Evolutionary conservation across 1,140 invertebrate species (phyloP).

Genomic region (Pseudoatta argentina): DNA sequence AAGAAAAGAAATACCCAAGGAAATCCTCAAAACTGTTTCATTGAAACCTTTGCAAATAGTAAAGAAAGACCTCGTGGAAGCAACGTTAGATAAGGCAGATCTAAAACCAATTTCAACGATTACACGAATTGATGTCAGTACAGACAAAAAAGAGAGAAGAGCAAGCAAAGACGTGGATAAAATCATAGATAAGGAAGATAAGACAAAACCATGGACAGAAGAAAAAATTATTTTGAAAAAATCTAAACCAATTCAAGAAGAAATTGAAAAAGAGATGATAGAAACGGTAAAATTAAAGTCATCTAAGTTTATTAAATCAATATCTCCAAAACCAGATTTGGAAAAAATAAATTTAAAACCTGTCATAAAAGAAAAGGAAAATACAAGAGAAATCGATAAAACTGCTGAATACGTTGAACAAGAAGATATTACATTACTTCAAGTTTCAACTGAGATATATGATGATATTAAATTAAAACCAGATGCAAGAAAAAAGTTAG

Average conservation of each 20-base stretch:
- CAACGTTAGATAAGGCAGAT: slow-evolving; percentile 73
- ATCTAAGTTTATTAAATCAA: slow-evolving; percentile 82
- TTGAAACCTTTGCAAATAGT: slow-evolving; percentile 80
- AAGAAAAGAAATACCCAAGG: slow-evolving; percentile 74
- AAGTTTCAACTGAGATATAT: slow-evolving; percentile 64
- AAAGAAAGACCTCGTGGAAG: slow-evolving; percentile 76
- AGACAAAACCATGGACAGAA: slow-evolving; percentile 86
- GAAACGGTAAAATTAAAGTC: slow-evolving; percentile 85
- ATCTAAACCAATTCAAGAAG: slow-evolving; percentile 80
- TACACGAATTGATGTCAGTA: slow-evolving; percentile 62
- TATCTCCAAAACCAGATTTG: slow-evolving; percentile 79
- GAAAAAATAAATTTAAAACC: slow-evolving; percentile 83
- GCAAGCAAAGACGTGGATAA: slow-evolving; percentile 34
- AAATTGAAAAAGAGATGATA: slow-evolving; percentile 82
- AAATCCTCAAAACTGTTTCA: slow-evolving; percentile 73
- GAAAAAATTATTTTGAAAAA: slow-evolving; percentile 84
- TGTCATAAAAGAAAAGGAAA: slow-evolving; percentile 80
- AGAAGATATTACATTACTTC: slow-evolving; percentile 73
- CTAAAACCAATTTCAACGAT: slow-evolving; percentile 67
- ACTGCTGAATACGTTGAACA: slow-evolving; percentile 67
- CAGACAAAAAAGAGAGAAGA: slow-evolving; percentile 61
- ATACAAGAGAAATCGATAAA: slow-evolving; percentile 19
- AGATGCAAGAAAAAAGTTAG: neutral
- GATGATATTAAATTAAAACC: slow-evolving; percentile 85
- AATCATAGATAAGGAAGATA: slow-evolving; percentile 80